A percentile compares a stretch with the other conserved stretches of the same genome.
These are phyloP conservation scores for Jaculus jaculus DNA, from an alignment of 2,113 vertebrate genomes.

Conservation along the genomic window DNA sequence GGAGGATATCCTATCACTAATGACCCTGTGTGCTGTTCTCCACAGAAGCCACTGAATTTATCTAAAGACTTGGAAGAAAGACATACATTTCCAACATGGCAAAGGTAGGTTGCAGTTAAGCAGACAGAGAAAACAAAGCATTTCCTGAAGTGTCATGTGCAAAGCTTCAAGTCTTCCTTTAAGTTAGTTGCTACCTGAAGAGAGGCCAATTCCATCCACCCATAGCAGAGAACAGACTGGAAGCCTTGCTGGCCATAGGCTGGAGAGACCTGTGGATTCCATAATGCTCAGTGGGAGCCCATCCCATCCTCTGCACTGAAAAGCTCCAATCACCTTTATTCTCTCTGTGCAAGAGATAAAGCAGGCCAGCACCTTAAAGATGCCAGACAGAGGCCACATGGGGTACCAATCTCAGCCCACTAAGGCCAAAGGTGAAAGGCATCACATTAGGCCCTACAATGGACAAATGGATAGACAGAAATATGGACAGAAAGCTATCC, in stretches of 20 bases:
- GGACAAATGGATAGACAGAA: not conserved
- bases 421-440: not conserved
- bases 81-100: slow-evolving; percentile 83
- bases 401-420: fast-evolving
- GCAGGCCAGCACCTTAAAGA: not conserved
- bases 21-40: slow-evolving; percentile 52
- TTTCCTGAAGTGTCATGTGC: not conserved
- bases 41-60: slow-evolving; percentile 83
- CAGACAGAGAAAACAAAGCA: no score
- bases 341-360: not conserved
- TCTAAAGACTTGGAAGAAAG: slow-evolving; percentile 84
- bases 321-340: fast-evolving
- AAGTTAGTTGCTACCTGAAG: not conserved
- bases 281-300: not conserved
- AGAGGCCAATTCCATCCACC: not conserved
- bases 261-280: not conserved
- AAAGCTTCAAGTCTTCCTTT: not conserved
- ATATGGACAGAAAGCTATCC: no score
- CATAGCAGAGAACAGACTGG: not conserved
- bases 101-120: slow-evolving; percentile 77
- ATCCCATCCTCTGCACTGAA: not conserved
- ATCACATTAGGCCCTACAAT: not conserved
- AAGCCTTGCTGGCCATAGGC: not conserved
- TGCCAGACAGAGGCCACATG: fast-evolving
- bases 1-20: slow-evolving; percentile 28